phyloP scores from a whole-genome alignment of 1,140 invertebrate genomes.

The Probaryconus sp. region DNA sequence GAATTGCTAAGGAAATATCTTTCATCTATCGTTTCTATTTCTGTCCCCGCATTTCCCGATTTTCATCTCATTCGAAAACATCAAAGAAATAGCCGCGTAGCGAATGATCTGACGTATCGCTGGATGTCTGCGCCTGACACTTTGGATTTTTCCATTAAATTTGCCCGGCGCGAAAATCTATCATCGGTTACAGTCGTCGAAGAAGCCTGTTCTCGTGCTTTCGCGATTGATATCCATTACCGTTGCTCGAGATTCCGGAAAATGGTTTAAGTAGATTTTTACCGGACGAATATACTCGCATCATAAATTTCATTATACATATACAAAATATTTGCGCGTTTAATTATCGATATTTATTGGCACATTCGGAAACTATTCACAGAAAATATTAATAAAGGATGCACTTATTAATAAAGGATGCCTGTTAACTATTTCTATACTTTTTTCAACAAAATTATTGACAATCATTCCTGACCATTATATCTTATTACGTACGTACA shows the following conservation, averaged over 20 bases:
- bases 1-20: too few species aligned
- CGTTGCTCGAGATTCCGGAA: conserved; percentile 66
- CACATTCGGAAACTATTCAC: too few species aligned
- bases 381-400: too few species aligned
- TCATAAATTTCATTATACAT: conserved; percentile 46
- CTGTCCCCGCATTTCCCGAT: conserved; percentile 24
- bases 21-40: conserved; percentile 31
- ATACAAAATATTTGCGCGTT: not conserved
- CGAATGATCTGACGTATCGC: conserved; percentile 77
- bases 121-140: conserved; percentile 76
- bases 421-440: conserved; percentile 10
- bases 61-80: conserved; percentile 55
- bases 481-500: conserved; percentile 18
- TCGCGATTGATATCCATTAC: conserved; percentile 72
- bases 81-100: conserved; percentile 62
- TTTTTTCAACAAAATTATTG: too few species aligned
- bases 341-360: too few species aligned
- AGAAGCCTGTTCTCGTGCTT: conserved; percentile 65
- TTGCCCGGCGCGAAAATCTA: conserved; percentile 76
- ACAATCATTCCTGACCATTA: too few species aligned
- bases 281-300: conserved; percentile 35
- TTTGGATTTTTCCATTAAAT: conserved; percentile 78
- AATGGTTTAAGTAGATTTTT: conserved; percentile 64
- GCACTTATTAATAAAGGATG: too few species aligned
- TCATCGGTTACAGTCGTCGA: conserved; percentile 73